Conservation (phyloP, 2,888 invertebrate species). For the Habrosyne pyritoides region DNA sequence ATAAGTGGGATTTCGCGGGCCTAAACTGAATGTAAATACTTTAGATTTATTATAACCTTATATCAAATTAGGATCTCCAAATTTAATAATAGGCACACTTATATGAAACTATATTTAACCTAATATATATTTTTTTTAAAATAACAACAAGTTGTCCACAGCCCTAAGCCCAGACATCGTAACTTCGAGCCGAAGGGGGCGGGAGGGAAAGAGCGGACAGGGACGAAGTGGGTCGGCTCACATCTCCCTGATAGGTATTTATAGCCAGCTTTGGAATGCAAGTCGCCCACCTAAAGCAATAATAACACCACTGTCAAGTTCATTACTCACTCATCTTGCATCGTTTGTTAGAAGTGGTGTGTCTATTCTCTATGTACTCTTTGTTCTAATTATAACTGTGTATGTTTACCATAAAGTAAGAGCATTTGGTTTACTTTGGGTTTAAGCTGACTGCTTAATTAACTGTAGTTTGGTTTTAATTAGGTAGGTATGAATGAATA, state of each 20-base stretch:
- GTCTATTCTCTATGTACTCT: slow-evolving; percentile 12
- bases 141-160: slow-evolving; percentile 14
- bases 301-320: slow-evolving; percentile 79
- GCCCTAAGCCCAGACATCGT: slow-evolving; percentile 24
- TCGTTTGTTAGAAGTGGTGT: slow-evolving; percentile 5
- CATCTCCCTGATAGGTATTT: slow-evolving; percentile 47
- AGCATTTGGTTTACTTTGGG: neutral
- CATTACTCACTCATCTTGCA: slow-evolving; percentile 62
- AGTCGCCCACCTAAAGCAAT: slow-evolving; percentile 61
- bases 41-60: too few relatives aligned
- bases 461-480: slow-evolving; percentile 25
- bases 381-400: slow-evolving; percentile 35
- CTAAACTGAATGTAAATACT: too few relatives aligned
- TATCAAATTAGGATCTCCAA: too few relatives aligned
- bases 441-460: neutral
- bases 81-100: too few relatives aligned
- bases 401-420: neutral
- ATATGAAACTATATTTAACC: too few relatives aligned
- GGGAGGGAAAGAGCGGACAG: slow-evolving; percentile 26
- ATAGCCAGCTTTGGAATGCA: slow-evolving; percentile 57
- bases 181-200: neutral
- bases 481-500: neutral
- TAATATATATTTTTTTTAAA: too few relatives aligned
- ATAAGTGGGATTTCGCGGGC: too few relatives aligned
- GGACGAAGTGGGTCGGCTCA: slow-evolving; percentile 44